A percentile compares a stretch with the other conserved stretches of the same genome.
Evolutionary conservation across 2,797 vertebrate genomes (phyloP).

Genomic region (Phalanger gymnotis): DNA sequence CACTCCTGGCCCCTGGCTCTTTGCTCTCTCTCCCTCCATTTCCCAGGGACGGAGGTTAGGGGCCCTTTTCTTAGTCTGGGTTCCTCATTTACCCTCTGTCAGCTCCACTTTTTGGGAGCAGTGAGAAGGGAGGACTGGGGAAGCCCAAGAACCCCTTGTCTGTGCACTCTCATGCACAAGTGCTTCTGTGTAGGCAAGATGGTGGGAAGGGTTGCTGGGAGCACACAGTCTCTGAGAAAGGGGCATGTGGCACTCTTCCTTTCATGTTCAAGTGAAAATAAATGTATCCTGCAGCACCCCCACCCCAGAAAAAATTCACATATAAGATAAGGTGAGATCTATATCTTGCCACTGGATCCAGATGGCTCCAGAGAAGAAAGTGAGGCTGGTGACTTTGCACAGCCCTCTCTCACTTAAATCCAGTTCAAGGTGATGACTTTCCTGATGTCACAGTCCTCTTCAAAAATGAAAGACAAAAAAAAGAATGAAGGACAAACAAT

Average conservation of each 20-base stretch:
- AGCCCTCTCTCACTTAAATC: too few relatives aligned
- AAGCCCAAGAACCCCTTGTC: background rate
- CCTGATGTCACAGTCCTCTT: too few relatives aligned
- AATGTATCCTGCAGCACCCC: conserved; percentile 59
- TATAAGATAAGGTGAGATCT: too few relatives aligned
- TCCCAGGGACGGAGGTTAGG: conserved; percentile 51
- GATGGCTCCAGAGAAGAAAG: too few relatives aligned
- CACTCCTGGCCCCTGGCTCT: conserved; percentile 73
- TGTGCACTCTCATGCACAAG: background rate
- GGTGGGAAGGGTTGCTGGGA: conserved; percentile 24
- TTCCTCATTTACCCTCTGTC: conserved; percentile 9
- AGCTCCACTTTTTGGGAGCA: conserved; percentile 24
- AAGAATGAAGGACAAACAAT: too few relatives aligned
- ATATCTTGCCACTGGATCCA: too few relatives aligned
- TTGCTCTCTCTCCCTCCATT: conserved; percentile 50
- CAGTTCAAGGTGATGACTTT: too few relatives aligned
- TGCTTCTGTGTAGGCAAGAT: background rate
- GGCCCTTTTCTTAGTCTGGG: conserved; percentile 35
- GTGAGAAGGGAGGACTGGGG: conserved; percentile 11
- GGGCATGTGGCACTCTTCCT: conserved; percentile 36
- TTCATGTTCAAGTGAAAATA: conserved; percentile 67
- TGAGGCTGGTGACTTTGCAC: too few relatives aligned
- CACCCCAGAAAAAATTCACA: too few relatives aligned
- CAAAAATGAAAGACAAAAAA: too few relatives aligned
- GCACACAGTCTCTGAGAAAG: conserved; percentile 45